Conservation (phyloP, 2,888 invertebrate genomes). For the Drosophila testacea region DNA sequence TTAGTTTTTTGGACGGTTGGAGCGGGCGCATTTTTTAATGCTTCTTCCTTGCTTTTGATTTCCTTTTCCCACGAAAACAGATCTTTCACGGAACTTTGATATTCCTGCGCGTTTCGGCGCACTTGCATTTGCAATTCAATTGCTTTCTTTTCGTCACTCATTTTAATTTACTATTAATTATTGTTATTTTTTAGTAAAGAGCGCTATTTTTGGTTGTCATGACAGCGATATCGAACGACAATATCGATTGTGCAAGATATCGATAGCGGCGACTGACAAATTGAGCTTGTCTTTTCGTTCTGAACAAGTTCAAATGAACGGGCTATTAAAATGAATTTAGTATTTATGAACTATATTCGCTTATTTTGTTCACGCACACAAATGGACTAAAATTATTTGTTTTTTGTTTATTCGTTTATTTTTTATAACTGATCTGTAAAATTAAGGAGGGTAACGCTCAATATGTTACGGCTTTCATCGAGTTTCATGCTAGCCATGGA, state of each 20-base stretch:
- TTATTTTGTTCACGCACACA: slow-evolving; percentile 9
- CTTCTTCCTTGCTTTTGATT: slow-evolving; percentile 82
- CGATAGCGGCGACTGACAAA: slow-evolving; percentile 1
- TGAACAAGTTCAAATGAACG: no score
- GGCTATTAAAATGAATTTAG: no score
- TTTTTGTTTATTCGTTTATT: slow-evolving; percentile 11
- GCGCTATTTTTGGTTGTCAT: slow-evolving; percentile 60
- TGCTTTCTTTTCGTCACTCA: slow-evolving; percentile 66
- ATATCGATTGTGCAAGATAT: slow-evolving; percentile 14
- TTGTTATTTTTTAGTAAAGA: slow-evolving; percentile 36
- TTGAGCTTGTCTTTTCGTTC: no score
- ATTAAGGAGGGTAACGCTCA: background rate
- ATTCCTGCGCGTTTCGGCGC: slow-evolving; percentile 79
- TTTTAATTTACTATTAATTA: slow-evolving; percentile 27
- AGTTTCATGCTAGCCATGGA: slow-evolving; percentile 10
- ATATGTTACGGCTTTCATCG: slow-evolving; percentile 49
- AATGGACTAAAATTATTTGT: slow-evolving; percentile 29
- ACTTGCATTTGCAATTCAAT: slow-evolving; percentile 85
- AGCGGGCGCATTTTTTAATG: slow-evolving; percentile 60
- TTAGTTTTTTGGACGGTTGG: slow-evolving; percentile 37
- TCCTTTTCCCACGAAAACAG: slow-evolving; percentile 84
- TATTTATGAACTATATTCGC: slow-evolving; percentile 3
- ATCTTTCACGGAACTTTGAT: slow-evolving; percentile 77
- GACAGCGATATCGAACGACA: slow-evolving; percentile 34
- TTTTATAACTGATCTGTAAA: background rate